phyloP scores from a whole-genome alignment of 2,888 invertebrate genomes.

The Protula sp. region DNA sequence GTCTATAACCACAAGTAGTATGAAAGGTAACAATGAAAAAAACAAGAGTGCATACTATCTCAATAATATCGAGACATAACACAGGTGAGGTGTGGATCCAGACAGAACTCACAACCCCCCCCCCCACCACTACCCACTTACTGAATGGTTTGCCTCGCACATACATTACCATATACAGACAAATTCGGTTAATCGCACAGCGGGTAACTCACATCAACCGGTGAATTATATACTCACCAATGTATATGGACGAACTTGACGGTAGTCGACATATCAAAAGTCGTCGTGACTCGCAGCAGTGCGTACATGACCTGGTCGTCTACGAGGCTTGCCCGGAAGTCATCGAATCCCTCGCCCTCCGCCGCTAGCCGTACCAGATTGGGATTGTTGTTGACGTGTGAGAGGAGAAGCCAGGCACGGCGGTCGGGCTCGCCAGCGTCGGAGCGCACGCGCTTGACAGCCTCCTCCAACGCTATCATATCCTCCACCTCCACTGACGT shows the following conservation, averaged over 20 bases:
- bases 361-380: slow-evolving; percentile 29
- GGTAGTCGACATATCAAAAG: slow-evolving; percentile 48
- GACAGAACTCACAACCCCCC: too few relatives aligned
- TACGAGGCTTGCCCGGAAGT: slow-evolving; percentile 9
- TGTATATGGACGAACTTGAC: slow-evolving; percentile 50
- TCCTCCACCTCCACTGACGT: slow-evolving; percentile 36
- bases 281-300: slow-evolving; percentile 40
- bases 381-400: slow-evolving; percentile 43
- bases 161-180: too few relatives aligned
- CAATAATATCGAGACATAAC: too few relatives aligned
- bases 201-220: too few relatives aligned
- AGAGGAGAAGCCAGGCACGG: slow-evolving; percentile 32
- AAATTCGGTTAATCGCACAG: too few relatives aligned
- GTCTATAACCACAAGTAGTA: too few relatives aligned
- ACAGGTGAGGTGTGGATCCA: too few relatives aligned
- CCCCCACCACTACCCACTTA: too few relatives aligned
- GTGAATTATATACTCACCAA: slow-evolving; percentile 35
- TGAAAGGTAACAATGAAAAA: too few relatives aligned
- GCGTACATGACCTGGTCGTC: slow-evolving; percentile 39
- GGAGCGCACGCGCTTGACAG: slow-evolving; percentile 35
- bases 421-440: slow-evolving; percentile 19
- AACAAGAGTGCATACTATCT: too few relatives aligned
- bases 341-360: slow-evolving; percentile 17
- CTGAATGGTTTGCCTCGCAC: too few relatives aligned
- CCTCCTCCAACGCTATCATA: slow-evolving; percentile 28